Conservation (phyloP, 2,888 invertebrate species). For the Formica aserva region DNA sequence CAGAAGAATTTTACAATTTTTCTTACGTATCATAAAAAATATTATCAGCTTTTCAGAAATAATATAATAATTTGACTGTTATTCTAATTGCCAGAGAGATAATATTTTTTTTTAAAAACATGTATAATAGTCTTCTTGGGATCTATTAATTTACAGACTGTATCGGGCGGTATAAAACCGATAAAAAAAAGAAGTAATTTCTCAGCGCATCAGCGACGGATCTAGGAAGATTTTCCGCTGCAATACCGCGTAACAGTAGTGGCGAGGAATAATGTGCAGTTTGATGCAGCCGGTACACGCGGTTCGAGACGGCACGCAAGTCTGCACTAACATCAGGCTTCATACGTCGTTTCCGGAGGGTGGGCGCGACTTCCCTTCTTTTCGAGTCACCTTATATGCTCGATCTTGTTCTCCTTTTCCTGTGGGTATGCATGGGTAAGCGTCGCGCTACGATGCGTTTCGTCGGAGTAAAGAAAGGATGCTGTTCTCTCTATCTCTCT, state of each 20-base stretch:
- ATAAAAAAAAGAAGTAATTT: conserved; percentile 17
- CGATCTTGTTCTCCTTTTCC: conserved; percentile 70
- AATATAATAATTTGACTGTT: not conserved
- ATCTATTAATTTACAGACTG: conserved; percentile 2
- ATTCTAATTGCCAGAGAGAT: not conserved
- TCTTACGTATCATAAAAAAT: not conserved
- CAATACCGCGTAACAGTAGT: conserved; percentile 45
- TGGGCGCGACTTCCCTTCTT: conserved; percentile 67
- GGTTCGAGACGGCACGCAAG: conserved; percentile 62
- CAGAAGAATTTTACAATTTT: not conserved
- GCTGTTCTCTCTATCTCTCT: not conserved
- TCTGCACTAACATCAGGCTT: conserved; percentile 63
- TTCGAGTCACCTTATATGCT: conserved; percentile 57
- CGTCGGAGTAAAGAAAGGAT: conserved; percentile 4
- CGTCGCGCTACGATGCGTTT: conserved; percentile 34
- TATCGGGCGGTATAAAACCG: not conserved
- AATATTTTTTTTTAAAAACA: not conserved
- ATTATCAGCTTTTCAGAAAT: conserved; percentile 2
- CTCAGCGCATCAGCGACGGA: conserved; percentile 9
- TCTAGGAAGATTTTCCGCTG: conserved; percentile 44
- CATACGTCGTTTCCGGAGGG: conserved; percentile 69
- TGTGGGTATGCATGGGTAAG: conserved; percentile 66
- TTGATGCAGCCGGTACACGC: conserved; percentile 47
- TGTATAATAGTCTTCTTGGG: not conserved
- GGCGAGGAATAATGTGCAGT: conserved; percentile 44